Evolutionary conservation across 1,140 invertebrate genomes (phyloP).

Genomic region (Pseudomyrmex cubaensis): DNA sequence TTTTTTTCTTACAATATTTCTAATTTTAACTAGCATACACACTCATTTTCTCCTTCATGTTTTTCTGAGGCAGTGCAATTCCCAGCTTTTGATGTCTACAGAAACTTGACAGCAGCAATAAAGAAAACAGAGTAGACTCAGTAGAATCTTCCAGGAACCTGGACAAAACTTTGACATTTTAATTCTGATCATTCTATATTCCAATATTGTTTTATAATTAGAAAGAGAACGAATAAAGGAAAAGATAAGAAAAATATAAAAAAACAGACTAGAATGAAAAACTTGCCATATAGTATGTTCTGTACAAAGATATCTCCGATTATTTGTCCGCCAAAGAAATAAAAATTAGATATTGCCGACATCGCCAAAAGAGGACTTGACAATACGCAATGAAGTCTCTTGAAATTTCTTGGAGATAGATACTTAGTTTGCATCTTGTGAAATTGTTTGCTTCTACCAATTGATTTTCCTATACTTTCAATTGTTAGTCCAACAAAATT

Average conservation of each 20-base stretch:
- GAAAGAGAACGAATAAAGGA: background rate
- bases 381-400: constrained; percentile 88
- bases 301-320: constrained; percentile 89
- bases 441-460: constrained; percentile 83
- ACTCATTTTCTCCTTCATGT: too few relatives aligned
- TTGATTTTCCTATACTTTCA: constrained; percentile 87
- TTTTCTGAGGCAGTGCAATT: constrained; percentile 53
- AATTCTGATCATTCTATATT: background rate
- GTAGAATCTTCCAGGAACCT: constrained; percentile 78
- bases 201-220: too few relatives aligned
- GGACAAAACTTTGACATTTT: constrained; percentile 61
- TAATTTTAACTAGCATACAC: too few relatives aligned
- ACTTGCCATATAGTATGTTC: constrained; percentile 84
- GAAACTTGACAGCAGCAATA: constrained; percentile 86
- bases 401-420: constrained; percentile 81
- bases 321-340: constrained; percentile 92
- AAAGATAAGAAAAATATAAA: background rate
- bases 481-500: constrained; percentile 92
- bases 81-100: constrained; percentile 79
- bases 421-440: constrained; percentile 79
- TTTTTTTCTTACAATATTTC: too few relatives aligned
- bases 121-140: constrained; percentile 80
- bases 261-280: constrained; percentile 22
- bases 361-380: constrained; percentile 90
- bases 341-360: constrained; percentile 94